Conservation (phyloP, 2,797 vertebrate species). For the Furcifer pardalis region DNA sequence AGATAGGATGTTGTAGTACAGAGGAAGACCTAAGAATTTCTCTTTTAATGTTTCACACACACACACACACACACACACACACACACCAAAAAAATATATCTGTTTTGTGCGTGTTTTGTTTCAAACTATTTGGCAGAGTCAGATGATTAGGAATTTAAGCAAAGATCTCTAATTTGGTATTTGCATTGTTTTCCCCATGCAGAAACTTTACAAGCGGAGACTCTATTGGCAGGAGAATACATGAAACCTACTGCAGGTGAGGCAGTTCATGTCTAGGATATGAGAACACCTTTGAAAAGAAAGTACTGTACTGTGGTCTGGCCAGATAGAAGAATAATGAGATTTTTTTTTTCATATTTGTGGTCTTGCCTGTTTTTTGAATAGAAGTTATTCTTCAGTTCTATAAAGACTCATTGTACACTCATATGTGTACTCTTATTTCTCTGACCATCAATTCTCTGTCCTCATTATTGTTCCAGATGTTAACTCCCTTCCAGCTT, state of each 20-base stretch:
- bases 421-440: neutral
- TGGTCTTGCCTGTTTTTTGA: neutral
- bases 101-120: neutral
- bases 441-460: neutral
- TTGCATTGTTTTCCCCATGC: conserved; percentile 23
- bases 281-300: neutral
- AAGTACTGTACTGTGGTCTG: neutral
- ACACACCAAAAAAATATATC: too few species aligned
- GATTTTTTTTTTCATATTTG: neutral
- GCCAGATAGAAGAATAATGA: neutral
- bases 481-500: neutral
- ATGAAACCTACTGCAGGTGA: conserved; percentile 59
- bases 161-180: neutral
- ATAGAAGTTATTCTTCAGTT: neutral
- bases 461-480: neutral
- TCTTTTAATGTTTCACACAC: neutral
- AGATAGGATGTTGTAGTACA: too few species aligned
- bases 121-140: neutral
- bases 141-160: neutral
- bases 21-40: too few species aligned
- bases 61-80: too few species aligned
- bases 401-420: neutral
- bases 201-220: conserved; percentile 56
- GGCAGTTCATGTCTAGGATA: neutral
- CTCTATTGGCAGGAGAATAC: conserved; percentile 47